Base-by-base conservation (phyloP, 2,797 vertebrate species). In the Falco cherrug region DNA sequence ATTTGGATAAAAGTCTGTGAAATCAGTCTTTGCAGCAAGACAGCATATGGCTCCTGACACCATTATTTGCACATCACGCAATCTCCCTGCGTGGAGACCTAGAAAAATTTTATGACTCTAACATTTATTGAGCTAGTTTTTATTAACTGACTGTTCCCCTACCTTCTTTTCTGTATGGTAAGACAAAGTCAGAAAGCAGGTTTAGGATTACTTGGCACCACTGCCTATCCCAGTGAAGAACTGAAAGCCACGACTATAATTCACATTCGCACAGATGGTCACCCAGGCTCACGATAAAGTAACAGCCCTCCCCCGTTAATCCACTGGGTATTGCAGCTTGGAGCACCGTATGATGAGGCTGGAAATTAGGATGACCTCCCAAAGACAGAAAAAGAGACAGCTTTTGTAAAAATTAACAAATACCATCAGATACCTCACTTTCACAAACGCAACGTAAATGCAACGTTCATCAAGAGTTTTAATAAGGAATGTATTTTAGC, bases 401-500 rank as follows among this genome's bases (percentile, higher is more conserved):
- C 54, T 94, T 87, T 86, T 63, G 25, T 43, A 54, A 78, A 90
- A 89, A 85, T 60, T 70, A 94, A 89, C 64, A 63, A 76, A 73
- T 11, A 73, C 39, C 39, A 84, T 18, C 61, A 2, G 21, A 89
- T 28, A 65, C 35, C 35, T 84, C 80, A 26, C 60, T 86, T 70
- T 81, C 47, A 90, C 47, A 93, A 67, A 73, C 0, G 5, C 65
- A 86, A 53, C 1, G 5, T 61, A 25, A 73, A 85, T 57, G 25
- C 39, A 59, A 7, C 2, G 10, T 28, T 90, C 70, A 82, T 87
- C 51, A 37, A n/a, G 73, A 73, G 63, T 39, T 90, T 51, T 90
- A 96, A 93, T 8, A 22, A 95, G 60, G 83, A 96, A 91, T 77
- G 79, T 6, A 21, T 79, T 96, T 81, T 5, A 82, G 77, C 73